Evolutionary conservation across 2,888 invertebrate genomes (phyloP), one percentile per base, ranked within the genome.

Genomic region (Plebejus argus): DNA sequence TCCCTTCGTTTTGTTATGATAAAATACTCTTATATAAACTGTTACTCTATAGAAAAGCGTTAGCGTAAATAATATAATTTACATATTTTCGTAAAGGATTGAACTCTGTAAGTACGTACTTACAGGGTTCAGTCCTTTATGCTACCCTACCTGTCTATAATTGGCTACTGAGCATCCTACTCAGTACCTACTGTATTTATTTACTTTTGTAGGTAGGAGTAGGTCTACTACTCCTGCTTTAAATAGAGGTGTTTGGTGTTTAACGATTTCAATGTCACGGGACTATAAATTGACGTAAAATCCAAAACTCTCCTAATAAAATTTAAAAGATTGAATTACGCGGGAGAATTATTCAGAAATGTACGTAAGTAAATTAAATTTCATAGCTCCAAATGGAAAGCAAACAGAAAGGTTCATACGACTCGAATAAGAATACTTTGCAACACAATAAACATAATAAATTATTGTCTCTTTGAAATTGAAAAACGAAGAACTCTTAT

Each of bases 401-500:
- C 28, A 66, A 66, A 66, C 28, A 66, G 28, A 18, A 33, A 28
- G 66, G 8, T 12, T 66, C 28, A 66, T 28, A 28, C 66, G 15
- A 66, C 28, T 66, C 66, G 28, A 66, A 66, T 33, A 66, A 33
- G 66, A 28, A 66, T 66, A 33, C 66, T 66, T 66, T 15, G 28
- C 66, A 7, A 66, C 66, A 66, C 66, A 66, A 66, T 66, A 66
- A 66, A 66, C 66, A 33, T 45, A 45, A 45, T 45, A 20, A 45
- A 72, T 72, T 72, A 72, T 72, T 72, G 39, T 72, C 20, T 39
- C 49, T 74, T 53, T 53, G 71, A 71, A 77, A 77, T 77, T 71
- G 77, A 77, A 77, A 77, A 77, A 77, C 61, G 77, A 77, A 77
- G 71, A 77, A 53, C 35, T 77, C 77, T 77, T 76, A 76, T 70